A percentile compares a stretch with the other conserved stretches of the same genome.
Conservation (phyloP, 1,140 invertebrate genomes). For the Meloidogyne exigua region DNA sequence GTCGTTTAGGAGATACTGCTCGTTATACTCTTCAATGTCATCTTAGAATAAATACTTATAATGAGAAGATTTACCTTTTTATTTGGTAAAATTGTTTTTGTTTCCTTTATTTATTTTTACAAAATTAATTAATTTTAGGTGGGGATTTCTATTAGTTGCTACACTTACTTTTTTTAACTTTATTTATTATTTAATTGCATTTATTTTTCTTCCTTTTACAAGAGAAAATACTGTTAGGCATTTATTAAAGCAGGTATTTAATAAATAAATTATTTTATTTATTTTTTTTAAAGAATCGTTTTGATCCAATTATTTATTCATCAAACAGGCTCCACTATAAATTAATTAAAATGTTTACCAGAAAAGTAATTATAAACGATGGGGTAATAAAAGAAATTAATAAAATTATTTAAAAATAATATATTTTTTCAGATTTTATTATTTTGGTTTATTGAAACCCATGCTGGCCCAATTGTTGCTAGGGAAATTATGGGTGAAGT, state of each 20-base stretch:
- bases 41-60: conserved; percentile 6
- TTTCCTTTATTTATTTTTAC: background rate
- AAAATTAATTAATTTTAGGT: conserved; percentile 15
- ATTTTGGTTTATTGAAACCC: conserved; percentile 49
- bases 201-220: conserved; percentile 26
- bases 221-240: conserved; percentile 20
- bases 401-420: background rate
- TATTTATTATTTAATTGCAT: conserved; percentile 36
- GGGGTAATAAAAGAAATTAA: background rate
- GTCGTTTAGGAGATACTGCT: conserved; percentile 57
- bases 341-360: background rate
- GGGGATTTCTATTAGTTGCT: conserved; percentile 50
- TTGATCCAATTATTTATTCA: background rate
- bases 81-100: background rate
- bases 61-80: conserved; percentile 9
- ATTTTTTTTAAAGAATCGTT: background rate
- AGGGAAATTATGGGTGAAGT: conserved; percentile 36
- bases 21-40: conserved; percentile 7
- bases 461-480: conserved; percentile 52
- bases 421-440: conserved; percentile 28
- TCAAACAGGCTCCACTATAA: background rate
- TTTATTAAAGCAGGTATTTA: conserved; percentile 17
- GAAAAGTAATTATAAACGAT: background rate
- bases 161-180: conserved; percentile 49
- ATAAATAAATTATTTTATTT: background rate